A percentile compares a stretch with the other conserved stretches of the same genome.
These are phyloP conservation scores for Chrysina gloriosa DNA, from an alignment of 2,888 invertebrate genomes.

Conservation along the genomic window DNA sequence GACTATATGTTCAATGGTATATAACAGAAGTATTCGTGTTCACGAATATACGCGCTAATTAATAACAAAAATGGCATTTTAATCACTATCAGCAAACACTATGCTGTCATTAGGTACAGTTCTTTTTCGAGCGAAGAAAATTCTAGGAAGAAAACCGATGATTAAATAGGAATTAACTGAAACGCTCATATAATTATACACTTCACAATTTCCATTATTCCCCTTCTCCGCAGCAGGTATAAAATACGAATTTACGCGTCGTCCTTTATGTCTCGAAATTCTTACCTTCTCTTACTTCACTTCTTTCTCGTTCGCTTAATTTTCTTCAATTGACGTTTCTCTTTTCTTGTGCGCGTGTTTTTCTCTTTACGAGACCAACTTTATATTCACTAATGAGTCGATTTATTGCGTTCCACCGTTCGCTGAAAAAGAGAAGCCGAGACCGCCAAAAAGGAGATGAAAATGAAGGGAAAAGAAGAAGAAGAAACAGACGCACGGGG, in stretches of 20 bases:
- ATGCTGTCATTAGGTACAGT: conserved; percentile 10
- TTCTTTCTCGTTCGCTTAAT: conserved; percentile 12
- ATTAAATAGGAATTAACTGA: conserved; percentile 26
- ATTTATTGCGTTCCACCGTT: conserved; percentile 34
- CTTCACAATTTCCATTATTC: conserved; percentile 19
- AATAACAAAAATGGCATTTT: conserved; percentile 19
- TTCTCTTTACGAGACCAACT: conserved; percentile 14
- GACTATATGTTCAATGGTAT: neutral
- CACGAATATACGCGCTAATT: conserved; percentile 8
- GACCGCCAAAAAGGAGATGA: conserved; percentile 16
- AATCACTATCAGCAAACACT: conserved; percentile 15
- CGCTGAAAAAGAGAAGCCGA: conserved; percentile 15
- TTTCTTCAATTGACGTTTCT: conserved; percentile 18
- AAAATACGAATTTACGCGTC: conserved; percentile 22
- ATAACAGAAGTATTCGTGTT: neutral
- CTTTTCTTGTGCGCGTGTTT: conserved; percentile 6
- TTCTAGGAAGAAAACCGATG: conserved; percentile 26
- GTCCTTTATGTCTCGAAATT: conserved; percentile 12
- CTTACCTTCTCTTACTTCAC: neutral
- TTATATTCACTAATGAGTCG: conserved; percentile 37
- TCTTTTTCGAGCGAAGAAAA: conserved; percentile 8
- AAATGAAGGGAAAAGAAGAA: neutral
- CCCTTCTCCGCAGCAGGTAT: neutral
- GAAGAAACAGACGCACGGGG: conserved; percentile 21
- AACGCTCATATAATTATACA: conserved; percentile 27